Evolutionary conservation across 2,113 vertebrate genomes (phyloP).

Genomic region (Mastomys coucha): DNA sequence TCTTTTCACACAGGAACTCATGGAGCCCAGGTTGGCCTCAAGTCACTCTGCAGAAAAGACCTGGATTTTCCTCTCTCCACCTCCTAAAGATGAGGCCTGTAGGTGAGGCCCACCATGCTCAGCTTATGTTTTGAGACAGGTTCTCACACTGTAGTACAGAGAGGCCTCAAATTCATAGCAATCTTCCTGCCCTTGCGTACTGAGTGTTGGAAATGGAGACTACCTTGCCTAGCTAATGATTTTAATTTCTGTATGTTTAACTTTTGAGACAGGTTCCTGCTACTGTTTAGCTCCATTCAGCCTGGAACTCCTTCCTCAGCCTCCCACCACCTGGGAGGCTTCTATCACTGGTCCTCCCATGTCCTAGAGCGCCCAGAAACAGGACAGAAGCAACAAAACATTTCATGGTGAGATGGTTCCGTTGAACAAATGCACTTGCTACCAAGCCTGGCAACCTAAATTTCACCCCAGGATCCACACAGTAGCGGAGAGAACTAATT

Average conservation of each 20-base stretch:
- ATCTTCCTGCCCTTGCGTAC: neutral
- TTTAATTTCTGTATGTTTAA: neutral
- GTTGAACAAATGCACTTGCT: neutral
- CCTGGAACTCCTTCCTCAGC: neutral
- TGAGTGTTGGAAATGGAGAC: neutral
- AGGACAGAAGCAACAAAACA: neutral
- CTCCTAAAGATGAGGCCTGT: neutral
- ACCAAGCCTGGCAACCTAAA: neutral
- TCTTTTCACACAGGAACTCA: neutral
- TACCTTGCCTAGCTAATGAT: neutral
- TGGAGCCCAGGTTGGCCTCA: neutral
- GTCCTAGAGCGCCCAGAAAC: neutral
- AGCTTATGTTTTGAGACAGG: neutral
- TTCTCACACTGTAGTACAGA: neutral
- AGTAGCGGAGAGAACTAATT: neutral
- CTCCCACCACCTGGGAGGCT: neutral
- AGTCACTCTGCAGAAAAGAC: neutral
- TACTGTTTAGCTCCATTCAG: neutral
- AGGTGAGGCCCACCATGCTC: neutral
- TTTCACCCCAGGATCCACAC: neutral
- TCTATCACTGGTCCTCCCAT: neutral
- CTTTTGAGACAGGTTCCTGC: neutral
- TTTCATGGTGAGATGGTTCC: neutral
- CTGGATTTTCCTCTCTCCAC: neutral
- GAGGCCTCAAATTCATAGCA: neutral